Base-by-base conservation (phyloP, 2,113 vertebrate species). In the Chloropsis cyanopogon region DNA sequence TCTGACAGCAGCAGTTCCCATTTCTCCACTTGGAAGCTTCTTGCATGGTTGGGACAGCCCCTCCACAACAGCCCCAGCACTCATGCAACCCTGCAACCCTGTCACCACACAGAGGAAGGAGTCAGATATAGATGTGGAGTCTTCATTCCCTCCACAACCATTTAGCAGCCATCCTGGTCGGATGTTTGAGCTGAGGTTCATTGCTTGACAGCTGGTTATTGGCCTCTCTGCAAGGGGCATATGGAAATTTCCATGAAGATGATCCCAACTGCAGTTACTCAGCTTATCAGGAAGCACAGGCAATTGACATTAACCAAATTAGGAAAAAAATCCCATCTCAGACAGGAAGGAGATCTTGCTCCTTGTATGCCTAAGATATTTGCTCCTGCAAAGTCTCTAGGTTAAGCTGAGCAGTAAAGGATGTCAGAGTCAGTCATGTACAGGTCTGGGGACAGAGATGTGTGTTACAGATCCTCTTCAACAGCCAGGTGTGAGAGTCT, bases 191-290 rank as follows among this genome's bases (percentile, higher is more conserved):
- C 50, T 86, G 82, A 88, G 71, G 93, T 96, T 97, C 93, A 80
- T 77, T 90, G 93, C 76, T 12, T 87, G 93, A 94, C 93, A 97
- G 96, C 93, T 96, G 95, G 90, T 96, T 96, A 95, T 97, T 96
- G 82, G 46, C 86, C 95, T 95, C 96, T 80, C 95, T 54, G 82
- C 79, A 88, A 94, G 92, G 79, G 88, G 85, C 42, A 63, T 28
- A 31, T 73, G 88, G 92, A 93, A 96, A 93, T 93, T 86, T 90
- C 93, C 92, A 88, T 28, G 68, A 77, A 92, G 92, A 95, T 77
- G 59, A 86, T 83, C 71, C 79, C 59, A 92, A 14, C 14, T 59
- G 82, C 68, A 53, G 23, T 90, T 66, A 47, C 22, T 88, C 46
- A 90, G 92, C 47, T 90, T 86, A 80, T 70, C 68, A 86, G 79